Evolutionary conservation across 2,888 invertebrate genomes (phyloP).

Genomic region (Acanthoscelides obtectus): DNA sequence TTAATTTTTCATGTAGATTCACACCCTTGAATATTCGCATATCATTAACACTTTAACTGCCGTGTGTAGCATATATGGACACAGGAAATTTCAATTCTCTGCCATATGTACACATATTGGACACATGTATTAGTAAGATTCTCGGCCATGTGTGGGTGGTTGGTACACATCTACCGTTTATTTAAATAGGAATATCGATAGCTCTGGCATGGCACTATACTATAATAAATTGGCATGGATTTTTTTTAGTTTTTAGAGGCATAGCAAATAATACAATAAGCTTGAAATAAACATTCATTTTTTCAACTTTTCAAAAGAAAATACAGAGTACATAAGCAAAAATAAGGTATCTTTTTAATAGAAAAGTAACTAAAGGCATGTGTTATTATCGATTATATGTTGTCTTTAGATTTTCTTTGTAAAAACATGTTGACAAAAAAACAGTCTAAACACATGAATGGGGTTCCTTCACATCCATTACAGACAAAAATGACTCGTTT

Average conservation of each 20-base stretch:
- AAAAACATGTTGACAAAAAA: slow-evolving; percentile 2
- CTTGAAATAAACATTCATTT: not conserved
- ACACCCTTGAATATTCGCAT: too few species aligned
- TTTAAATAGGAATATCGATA: slow-evolving; percentile 1
- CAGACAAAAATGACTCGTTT: not conserved
- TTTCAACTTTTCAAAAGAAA: not conserved
- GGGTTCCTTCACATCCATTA: slow-evolving; percentile 1
- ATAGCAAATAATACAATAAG: not conserved
- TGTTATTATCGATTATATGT: not conserved
- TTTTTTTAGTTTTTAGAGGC: not conserved
- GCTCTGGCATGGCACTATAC: not conserved
- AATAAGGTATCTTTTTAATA: not conserved
- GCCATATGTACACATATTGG: not conserved
- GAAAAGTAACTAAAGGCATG: not conserved
- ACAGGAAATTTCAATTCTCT: not conserved
- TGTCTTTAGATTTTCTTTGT: not conserved
- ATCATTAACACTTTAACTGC: too few species aligned
- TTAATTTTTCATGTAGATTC: too few species aligned
- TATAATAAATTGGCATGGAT: slow-evolving; percentile 1
- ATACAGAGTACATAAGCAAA: not conserved
- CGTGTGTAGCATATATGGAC: too few species aligned
- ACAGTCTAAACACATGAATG: slow-evolving; percentile 1
- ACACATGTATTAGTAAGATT: not conserved
- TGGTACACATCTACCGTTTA: not conserved
- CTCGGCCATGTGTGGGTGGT: not conserved